Percentiles rank a stretch among this genome's conserved stretches.
phyloP scores from a whole-genome alignment of 2,113 vertebrate species.

The Pterocles burchelli region DNA sequence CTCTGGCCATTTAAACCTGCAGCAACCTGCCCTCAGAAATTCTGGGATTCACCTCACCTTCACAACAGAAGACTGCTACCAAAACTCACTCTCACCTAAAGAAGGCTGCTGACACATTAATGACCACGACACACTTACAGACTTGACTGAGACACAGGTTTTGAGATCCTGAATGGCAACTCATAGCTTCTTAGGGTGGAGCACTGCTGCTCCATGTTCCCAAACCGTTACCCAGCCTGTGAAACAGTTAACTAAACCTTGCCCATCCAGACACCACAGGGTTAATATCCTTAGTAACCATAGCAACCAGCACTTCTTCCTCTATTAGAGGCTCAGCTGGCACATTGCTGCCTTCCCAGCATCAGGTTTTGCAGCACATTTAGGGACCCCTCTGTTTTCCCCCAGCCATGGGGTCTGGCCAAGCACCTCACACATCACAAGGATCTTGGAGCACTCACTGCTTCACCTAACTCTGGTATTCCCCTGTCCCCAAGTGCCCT shows the following conservation, averaged over 20 bases:
- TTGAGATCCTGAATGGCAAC: background rate
- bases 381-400: background rate
- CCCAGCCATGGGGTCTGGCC: background rate
- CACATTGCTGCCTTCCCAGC: conserved; percentile 6
- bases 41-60: background rate
- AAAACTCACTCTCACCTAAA: background rate
- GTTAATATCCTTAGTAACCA: conserved; percentile 53
- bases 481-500: background rate
- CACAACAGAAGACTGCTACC: background rate
- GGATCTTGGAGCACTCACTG: background rate
- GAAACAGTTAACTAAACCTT: background rate
- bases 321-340: conserved; percentile 36
- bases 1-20: background rate
- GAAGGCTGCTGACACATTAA: background rate
- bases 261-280: background rate
- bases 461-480: background rate
- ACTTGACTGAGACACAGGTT: background rate
- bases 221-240: background rate
- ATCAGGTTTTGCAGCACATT: background rate
- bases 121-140: background rate
- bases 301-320: conserved; percentile 44
- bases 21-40: background rate
- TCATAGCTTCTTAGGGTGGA: background rate
- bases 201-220: background rate
- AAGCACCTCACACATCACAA: background rate